Conservation (phyloP, 2,888 invertebrate species). For the Xanthia togata region DNA sequence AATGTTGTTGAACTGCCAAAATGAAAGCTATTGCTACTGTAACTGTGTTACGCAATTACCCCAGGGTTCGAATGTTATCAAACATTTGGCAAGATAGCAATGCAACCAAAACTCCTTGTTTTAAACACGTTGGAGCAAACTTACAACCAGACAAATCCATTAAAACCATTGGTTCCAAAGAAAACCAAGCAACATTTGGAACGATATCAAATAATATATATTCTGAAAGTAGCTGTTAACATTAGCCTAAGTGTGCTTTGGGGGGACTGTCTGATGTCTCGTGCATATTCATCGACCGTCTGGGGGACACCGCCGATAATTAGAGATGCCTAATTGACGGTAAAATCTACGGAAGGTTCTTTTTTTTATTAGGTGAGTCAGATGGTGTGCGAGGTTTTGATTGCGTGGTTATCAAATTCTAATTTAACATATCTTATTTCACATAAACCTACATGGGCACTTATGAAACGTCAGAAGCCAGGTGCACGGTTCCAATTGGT, state of each 20-base stretch:
- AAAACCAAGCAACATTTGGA: constrained; percentile 36
- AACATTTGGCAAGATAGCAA: background rate
- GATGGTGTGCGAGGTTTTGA: background rate
- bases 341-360: constrained; percentile 60
- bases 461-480: too few species aligned
- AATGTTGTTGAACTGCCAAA: too few species aligned
- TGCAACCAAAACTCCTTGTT: background rate
- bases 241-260: constrained; percentile 58
- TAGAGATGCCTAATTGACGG: constrained; percentile 74
- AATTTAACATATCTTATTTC: too few species aligned
- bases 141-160: background rate
- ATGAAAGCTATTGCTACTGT: too few species aligned
- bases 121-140: background rate
- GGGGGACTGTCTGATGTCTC: constrained; percentile 50
- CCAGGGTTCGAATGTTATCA: background rate
- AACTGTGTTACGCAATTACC: too few species aligned
- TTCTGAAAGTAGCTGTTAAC: constrained; percentile 65
- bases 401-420: background rate
- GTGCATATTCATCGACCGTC: constrained; percentile 75
- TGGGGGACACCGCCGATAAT: constrained; percentile 71
- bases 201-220: constrained; percentile 55
- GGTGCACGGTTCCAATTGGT: too few species aligned
- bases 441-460: too few species aligned
- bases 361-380: constrained; percentile 13
- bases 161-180: constrained; percentile 17